Percentiles rank a stretch among this genome's conserved stretches.
phyloP scores from a whole-genome alignment of 2,113 vertebrate species.

The Chloebia gouldiae region DNA sequence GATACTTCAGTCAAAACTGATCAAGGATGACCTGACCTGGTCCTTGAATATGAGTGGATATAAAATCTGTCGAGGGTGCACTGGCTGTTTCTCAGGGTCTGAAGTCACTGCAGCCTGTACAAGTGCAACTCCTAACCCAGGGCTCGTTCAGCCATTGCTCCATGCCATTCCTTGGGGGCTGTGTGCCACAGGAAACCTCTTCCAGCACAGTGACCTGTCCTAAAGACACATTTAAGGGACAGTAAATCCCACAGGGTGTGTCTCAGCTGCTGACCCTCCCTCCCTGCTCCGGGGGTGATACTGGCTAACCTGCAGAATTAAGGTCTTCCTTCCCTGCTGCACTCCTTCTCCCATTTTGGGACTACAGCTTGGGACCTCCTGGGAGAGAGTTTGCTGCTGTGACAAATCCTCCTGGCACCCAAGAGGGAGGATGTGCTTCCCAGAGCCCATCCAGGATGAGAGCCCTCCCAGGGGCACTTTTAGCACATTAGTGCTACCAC shows the following conservation, averaged over 20 bases:
- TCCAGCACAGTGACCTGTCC: background rate
- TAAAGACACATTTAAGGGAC: background rate
- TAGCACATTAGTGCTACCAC: background rate
- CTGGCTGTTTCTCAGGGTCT: background rate
- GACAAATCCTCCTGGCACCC: background rate
- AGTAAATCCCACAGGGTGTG: too few relatives aligned
- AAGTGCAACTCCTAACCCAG: accelerated
- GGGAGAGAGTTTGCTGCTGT: background rate
- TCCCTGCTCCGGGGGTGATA: background rate
- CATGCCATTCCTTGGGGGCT: background rate
- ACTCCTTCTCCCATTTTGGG: background rate
- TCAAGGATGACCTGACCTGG: background rate
- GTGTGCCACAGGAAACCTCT: background rate
- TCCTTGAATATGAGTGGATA: background rate
- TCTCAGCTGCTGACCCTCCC: background rate
- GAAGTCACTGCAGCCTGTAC: background rate
- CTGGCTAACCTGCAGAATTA: background rate
- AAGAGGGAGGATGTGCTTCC: background rate
- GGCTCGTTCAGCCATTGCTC: background rate
- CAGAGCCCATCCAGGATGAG: background rate
- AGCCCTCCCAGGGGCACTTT: background rate
- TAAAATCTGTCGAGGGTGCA: background rate
- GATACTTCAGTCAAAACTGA: background rate
- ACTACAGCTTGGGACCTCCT: background rate
- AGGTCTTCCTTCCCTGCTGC: background rate